phyloP scores from a whole-genome alignment of 2,888 invertebrate species.

The Lingula anatina region DNA sequence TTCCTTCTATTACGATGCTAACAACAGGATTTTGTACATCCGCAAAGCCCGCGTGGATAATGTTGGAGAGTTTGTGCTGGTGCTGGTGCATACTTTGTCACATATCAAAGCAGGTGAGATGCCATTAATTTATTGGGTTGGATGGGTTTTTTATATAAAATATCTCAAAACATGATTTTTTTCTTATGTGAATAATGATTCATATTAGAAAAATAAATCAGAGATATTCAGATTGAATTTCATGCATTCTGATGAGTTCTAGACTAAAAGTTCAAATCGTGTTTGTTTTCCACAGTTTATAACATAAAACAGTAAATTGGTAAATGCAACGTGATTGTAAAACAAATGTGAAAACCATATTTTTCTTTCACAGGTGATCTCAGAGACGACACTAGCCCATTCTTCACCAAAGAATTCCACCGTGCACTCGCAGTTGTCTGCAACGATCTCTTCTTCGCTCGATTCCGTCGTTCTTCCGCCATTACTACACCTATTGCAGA shows the following conservation, averaged over 20 bases:
- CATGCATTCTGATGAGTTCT: no score
- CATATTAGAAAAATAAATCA: no score
- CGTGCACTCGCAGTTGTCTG: conserved; percentile 41
- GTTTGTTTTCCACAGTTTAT: no score
- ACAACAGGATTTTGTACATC: conserved; percentile 43
- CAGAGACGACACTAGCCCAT: conserved; percentile 39
- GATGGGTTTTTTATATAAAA: no score
- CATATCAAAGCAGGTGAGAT: conserved; percentile 44
- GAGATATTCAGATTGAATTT: no score
- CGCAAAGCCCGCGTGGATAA: conserved; percentile 35
- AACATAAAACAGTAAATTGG: no score
- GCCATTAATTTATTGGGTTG: background rate
- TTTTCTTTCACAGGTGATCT: conserved; percentile 33
- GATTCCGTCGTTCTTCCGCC: conserved; percentile 26
- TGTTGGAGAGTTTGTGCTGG: conserved; percentile 44
- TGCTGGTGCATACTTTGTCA: conserved; percentile 42
- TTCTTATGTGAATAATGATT: no score
- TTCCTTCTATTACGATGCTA: conserved; percentile 46
- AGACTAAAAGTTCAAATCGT: no score
- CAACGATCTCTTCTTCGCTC: conserved; percentile 47
- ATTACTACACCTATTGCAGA: conserved; percentile 17
- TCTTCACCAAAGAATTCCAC: conserved; percentile 42
- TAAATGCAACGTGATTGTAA: no score
- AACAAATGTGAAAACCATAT: no score
- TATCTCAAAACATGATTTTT: no score